Evolutionary conservation across 2,113 vertebrate genomes (phyloP).

Genomic region (Chlorodrepanis virens): DNA sequence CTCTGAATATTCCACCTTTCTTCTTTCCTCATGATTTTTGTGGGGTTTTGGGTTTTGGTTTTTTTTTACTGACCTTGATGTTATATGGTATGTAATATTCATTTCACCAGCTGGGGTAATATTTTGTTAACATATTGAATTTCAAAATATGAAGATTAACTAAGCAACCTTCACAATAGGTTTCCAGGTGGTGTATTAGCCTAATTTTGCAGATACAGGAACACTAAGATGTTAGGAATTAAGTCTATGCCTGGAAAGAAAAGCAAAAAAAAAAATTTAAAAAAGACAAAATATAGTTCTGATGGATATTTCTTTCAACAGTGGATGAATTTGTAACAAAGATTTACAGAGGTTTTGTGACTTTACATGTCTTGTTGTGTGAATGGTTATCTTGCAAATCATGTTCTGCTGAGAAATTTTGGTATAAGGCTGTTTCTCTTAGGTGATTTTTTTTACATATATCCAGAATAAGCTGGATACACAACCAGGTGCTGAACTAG

Average conservation of each 20-base stretch:
- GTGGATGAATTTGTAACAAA: not conserved
- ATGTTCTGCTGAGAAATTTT: not conserved
- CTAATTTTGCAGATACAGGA: not conserved
- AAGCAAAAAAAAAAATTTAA: not conserved
- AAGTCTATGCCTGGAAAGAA: not conserved
- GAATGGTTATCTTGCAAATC: not conserved
- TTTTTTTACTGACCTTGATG: not conserved
- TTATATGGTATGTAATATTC: not conserved
- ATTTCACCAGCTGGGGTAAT: not conserved
- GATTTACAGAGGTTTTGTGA: not conserved
- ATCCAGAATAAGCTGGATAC: not conserved
- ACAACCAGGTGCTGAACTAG: not conserved
- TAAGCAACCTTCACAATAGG: not conserved
- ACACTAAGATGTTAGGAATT: not conserved
- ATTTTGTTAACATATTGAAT: not conserved
- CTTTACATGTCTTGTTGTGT: not conserved
- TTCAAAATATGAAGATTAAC: not conserved
- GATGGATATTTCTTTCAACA: not conserved
- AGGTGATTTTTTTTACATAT: not conserved
- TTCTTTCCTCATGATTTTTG: not conserved
- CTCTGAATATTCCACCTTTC: fast-evolving
- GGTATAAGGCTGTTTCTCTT: not conserved
- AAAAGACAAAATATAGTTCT: not conserved
- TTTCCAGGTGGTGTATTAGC: not conserved
- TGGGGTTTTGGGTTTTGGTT: fast-evolving